Percentiles rank a stretch among this genome's conserved stretches.
phyloP scores from a whole-genome alignment of 2,797 vertebrate genomes.

The Lepus oiostolus region DNA sequence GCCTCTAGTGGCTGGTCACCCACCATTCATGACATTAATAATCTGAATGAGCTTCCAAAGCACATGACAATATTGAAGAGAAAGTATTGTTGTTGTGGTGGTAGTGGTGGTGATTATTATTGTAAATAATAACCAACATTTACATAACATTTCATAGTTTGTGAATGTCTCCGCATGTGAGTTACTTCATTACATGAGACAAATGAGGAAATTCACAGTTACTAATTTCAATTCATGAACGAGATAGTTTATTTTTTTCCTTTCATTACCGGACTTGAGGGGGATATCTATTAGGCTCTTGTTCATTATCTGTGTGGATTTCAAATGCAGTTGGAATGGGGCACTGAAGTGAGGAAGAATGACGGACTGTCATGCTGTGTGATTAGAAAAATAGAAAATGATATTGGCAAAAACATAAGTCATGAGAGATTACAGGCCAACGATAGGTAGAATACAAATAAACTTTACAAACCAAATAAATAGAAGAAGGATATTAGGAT shows the following conservation, averaged over 20 bases:
- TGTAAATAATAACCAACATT: slow-evolving; percentile 54
- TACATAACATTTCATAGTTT: not conserved
- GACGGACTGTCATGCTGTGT: not conserved
- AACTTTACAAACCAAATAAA: not conserved
- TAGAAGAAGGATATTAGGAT: not conserved
- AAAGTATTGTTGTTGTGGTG: not conserved
- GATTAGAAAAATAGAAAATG: slow-evolving; percentile 62
- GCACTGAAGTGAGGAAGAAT: slow-evolving; percentile 28
- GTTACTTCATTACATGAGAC: slow-evolving; percentile 72
- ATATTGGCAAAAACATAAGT: slow-evolving; percentile 54
- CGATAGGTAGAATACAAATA: not conserved
- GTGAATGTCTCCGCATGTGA: not conserved
- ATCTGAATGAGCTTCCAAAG: not conserved
- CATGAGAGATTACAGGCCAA: not conserved
- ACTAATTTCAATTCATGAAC: slow-evolving; percentile 69
- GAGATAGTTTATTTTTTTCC: slow-evolving; percentile 67
- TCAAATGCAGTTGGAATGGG: slow-evolving; percentile 11
- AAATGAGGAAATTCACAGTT: slow-evolving; percentile 65
- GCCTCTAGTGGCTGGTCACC: not conserved
- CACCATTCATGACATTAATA: not conserved
- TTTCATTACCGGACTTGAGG: slow-evolving; percentile 66
- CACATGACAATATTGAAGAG: not conserved
- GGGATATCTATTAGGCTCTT: slow-evolving; percentile 35
- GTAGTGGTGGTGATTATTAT: not conserved
- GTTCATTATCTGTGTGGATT: slow-evolving; percentile 54